A percentile compares a stretch with the other conserved stretches of the same genome.
Conservation (phyloP, 2,113 vertebrate species). For the Brachionichthys hirsutus region DNA sequence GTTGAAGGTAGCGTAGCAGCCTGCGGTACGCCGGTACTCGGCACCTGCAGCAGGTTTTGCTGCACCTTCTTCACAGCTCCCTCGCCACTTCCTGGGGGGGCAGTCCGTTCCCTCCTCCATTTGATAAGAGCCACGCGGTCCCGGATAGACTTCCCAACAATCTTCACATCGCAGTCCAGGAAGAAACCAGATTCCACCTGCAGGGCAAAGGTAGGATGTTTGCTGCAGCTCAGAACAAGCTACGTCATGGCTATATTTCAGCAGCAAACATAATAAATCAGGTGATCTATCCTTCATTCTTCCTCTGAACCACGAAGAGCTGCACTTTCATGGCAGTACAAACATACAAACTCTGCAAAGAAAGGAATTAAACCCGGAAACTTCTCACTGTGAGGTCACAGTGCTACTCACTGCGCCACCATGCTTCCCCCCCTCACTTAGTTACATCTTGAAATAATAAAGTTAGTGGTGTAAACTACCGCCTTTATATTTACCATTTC, state of each 20-base stretch:
- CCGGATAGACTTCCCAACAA: constrained; percentile 93
- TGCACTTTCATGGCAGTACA: constrained; percentile 1
- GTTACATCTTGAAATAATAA: too few relatives aligned
- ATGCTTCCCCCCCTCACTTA: too few relatives aligned
- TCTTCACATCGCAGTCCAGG: constrained; percentile 92
- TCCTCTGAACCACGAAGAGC: neutral
- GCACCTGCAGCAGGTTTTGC: constrained; percentile 79
- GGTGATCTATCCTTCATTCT: neutral
- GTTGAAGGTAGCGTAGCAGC: constrained; percentile 58
- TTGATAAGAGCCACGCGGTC: constrained; percentile 94
- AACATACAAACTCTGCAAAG: too few relatives aligned
- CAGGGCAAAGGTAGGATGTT: constrained; percentile 17
- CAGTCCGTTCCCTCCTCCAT: constrained; percentile 88
- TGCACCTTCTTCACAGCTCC: constrained; percentile 67
- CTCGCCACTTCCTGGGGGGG: constrained; percentile 71
- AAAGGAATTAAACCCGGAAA: too few relatives aligned
- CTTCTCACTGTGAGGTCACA: too few relatives aligned
- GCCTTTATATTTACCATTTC: constrained; percentile 88
- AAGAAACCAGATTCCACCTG: constrained; percentile 97
- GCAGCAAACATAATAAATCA: neutral
- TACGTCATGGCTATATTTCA: neutral
- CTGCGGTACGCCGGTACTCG: constrained; percentile 76
- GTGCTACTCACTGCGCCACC: too few relatives aligned
- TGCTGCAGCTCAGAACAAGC: constrained; percentile 1
- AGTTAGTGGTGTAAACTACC: too few relatives aligned